A percentile compares a stretch with the other conserved stretches of the same genome.
These are phyloP conservation scores for Peromyscus polionotus DNA, from an alignment of 2,113 vertebrate genomes.

Conservation along the genomic window DNA sequence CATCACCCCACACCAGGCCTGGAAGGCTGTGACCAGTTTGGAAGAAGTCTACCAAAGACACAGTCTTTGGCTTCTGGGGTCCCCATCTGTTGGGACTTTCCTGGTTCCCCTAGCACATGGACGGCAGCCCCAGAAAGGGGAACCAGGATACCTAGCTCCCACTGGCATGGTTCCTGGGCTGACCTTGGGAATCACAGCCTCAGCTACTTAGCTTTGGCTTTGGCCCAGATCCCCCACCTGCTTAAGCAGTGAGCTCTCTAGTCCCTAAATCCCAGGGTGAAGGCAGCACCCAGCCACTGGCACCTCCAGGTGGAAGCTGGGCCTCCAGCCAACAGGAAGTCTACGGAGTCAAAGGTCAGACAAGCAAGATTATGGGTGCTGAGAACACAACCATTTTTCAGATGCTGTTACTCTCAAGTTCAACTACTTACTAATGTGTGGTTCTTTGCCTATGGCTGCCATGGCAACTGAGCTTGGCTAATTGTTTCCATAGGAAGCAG, in stretches of 20 bases:
- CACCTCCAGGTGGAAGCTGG: not conserved
- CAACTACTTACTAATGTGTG: accelerated
- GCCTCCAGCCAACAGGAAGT: not conserved
- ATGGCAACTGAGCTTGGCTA: accelerated
- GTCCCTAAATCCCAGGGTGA: not conserved
- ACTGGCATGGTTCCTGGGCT: not conserved
- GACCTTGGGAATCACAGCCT: not conserved
- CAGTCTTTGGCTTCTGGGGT: not conserved
- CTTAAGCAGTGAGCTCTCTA: not conserved
- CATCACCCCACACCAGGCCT: not conserved
- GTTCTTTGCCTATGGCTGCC: not conserved
- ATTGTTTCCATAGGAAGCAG: not conserved
- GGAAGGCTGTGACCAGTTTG: not conserved
- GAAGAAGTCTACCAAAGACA: not conserved
- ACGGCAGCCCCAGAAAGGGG: not conserved
- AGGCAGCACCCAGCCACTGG: not conserved
- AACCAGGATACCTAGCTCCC: not conserved
- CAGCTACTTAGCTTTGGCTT: not conserved
- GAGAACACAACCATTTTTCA: not conserved
- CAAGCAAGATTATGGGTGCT: no score
- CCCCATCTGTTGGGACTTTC: not conserved
- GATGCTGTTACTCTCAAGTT: not conserved
- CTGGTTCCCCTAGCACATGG: not conserved
- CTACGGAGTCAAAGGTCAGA: not conserved
- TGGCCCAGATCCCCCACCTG: not conserved